Conservation (phyloP, 2,113 vertebrate species). For the Brachyhypopomus occidentalis region DNA sequence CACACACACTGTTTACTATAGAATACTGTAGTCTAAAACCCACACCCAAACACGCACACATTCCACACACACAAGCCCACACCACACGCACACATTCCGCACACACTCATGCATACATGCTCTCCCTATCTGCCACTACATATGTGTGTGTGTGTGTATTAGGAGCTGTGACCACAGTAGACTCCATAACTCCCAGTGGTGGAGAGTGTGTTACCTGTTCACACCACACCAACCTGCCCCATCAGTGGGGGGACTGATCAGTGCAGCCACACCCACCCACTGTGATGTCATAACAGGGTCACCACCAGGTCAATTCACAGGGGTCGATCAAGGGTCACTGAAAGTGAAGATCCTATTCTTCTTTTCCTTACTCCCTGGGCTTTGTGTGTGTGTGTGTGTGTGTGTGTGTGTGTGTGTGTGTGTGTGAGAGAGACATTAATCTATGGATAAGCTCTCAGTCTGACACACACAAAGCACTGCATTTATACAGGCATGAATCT, state of each 20-base stretch:
- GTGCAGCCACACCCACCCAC: slow-evolving; percentile 16
- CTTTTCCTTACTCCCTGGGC: slow-evolving; percentile 66
- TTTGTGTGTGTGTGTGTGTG: slow-evolving; percentile 61
- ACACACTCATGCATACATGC: background rate
- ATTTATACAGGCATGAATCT: no score
- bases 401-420: slow-evolving; percentile 69
- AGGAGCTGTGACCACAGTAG: no score
- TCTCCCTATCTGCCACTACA: background rate
- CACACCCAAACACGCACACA: no score
- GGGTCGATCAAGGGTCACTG: slow-evolving; percentile 73
- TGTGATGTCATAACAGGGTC: slow-evolving; percentile 69
- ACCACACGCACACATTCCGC: slow-evolving; percentile 35
- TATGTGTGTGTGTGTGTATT: background rate
- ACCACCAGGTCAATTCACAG: slow-evolving; percentile 50
- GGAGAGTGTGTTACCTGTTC: background rate
- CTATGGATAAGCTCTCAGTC: background rate
- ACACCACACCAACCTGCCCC: background rate
- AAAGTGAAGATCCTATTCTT: slow-evolving; percentile 68
- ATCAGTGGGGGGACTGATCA: slow-evolving; percentile 16
- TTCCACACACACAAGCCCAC: slow-evolving; percentile 19
- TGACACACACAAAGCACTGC: background rate
- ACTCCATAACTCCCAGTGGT: background rate
- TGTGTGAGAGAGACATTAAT: background rate
- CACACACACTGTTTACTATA: no score
- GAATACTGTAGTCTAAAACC: no score